A percentile compares a stretch with the other conserved stretches of the same genome.
Conservation (phyloP, 2,888 invertebrate genomes). For the Chouioia cunea region DNA sequence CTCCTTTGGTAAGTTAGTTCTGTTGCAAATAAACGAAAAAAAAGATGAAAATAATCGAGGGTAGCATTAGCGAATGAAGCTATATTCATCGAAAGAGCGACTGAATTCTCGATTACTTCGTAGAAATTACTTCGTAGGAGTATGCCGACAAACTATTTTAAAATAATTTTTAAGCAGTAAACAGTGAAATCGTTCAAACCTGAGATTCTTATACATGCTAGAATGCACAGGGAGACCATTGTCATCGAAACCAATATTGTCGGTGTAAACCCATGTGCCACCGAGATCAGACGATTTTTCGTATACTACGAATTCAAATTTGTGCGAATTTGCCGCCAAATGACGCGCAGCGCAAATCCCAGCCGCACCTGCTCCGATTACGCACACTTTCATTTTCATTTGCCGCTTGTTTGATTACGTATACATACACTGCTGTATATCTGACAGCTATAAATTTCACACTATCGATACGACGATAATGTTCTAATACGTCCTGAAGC, state of each 20-base stretch:
- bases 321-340: slow-evolving; percentile 69
- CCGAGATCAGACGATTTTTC: slow-evolving; percentile 79
- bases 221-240: slow-evolving; percentile 80
- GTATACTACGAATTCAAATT: slow-evolving; percentile 74
- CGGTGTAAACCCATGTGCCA: slow-evolving; percentile 86
- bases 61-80: too few relatives aligned
- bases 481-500: too few relatives aligned
- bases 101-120: too few relatives aligned
- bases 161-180: too few relatives aligned
- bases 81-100: too few relatives aligned
- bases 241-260: slow-evolving; percentile 74
- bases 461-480: too few relatives aligned
- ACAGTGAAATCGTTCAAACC: slow-evolving; percentile 67
- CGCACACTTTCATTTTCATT: slow-evolving; percentile 67
- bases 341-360: slow-evolving; percentile 78
- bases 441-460: too few relatives aligned
- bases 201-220: slow-evolving; percentile 84
- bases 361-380: slow-evolving; percentile 84
- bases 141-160: not conserved
- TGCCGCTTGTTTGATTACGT: too few relatives aligned
- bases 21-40: too few relatives aligned
- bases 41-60: too few relatives aligned
- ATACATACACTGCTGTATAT: too few relatives aligned
- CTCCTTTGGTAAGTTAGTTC: slow-evolving; percentile 85
- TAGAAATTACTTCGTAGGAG: not conserved